phyloP scores from a whole-genome alignment of 2,888 invertebrate genomes.

The Drosophila ezoana region DNA sequence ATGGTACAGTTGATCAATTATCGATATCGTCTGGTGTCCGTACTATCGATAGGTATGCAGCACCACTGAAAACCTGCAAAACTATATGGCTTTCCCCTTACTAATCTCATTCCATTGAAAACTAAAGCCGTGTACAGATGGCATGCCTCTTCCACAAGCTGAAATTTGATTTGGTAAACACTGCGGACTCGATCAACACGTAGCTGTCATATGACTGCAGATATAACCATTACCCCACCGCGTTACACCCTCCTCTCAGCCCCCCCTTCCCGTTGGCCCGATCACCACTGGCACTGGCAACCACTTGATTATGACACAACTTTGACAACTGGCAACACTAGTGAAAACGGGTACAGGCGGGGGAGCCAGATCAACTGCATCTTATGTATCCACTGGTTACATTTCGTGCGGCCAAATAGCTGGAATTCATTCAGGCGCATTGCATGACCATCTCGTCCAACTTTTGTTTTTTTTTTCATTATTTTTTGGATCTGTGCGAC shows the following conservation, averaged over 20 bases:
- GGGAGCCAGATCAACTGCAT: slow-evolving; percentile 28
- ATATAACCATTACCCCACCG: slow-evolving; percentile 16
- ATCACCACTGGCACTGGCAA: slow-evolving; percentile 17
- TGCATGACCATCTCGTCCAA: slow-evolving; percentile 57
- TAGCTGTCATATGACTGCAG: slow-evolving; percentile 25
- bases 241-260: not conserved
- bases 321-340: slow-evolving; percentile 33
- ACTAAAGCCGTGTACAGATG: not conserved
- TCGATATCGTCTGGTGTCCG: not conserved
- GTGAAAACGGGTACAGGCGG: slow-evolving; percentile 29
- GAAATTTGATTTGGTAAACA: slow-evolving; percentile 26
- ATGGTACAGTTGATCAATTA: not conserved
- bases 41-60: not conserved
- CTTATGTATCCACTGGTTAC: slow-evolving; percentile 40
- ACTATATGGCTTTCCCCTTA: slow-evolving; percentile 26
- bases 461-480: slow-evolving; percentile 41
- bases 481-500: slow-evolving; percentile 24
- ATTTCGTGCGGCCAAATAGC: slow-evolving; percentile 53
- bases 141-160: slow-evolving; percentile 6
- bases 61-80: slow-evolving; percentile 7
- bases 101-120: not conserved
- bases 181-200: slow-evolving; percentile 25
- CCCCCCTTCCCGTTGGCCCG: not conserved
- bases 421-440: slow-evolving; percentile 65
- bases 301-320: slow-evolving; percentile 58